These are phyloP conservation scores for Laothoe populi DNA, from an alignment of 2,888 invertebrate species.

Conservation along the genomic window DNA sequence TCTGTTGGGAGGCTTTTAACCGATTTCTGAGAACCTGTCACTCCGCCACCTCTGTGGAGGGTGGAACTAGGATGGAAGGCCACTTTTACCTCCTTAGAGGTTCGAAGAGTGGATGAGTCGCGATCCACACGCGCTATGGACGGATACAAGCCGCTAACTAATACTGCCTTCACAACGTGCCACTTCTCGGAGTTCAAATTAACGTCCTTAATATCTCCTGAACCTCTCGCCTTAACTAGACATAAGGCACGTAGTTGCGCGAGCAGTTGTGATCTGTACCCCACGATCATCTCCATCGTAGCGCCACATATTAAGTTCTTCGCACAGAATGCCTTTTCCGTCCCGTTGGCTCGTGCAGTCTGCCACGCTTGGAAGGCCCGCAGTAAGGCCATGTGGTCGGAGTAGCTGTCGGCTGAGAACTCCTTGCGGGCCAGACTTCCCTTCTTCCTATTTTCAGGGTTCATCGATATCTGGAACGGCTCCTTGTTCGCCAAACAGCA, in stretches of 20 bases:
- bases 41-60: slow-evolving; percentile 84
- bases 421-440: slow-evolving; percentile 87
- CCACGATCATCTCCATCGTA: slow-evolving; percentile 95
- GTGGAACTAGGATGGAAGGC: slow-evolving; percentile 86
- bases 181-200: slow-evolving; percentile 94
- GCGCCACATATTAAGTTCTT: slow-evolving; percentile 91
- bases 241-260: slow-evolving; percentile 91
- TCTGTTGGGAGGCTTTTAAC: slow-evolving; percentile 87
- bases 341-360: slow-evolving; percentile 85
- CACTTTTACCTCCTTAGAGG: slow-evolving; percentile 85
- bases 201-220: slow-evolving; percentile 84
- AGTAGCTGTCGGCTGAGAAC: slow-evolving; percentile 90
- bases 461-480: slow-evolving; percentile 90
- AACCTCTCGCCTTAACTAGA: slow-evolving; percentile 87
- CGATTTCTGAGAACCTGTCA: slow-evolving; percentile 58
- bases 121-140: slow-evolving; percentile 91
- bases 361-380: slow-evolving; percentile 91
- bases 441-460: slow-evolving; percentile 87
- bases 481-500: slow-evolving; percentile 92
- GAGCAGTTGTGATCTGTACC: slow-evolving; percentile 92
- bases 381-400: slow-evolving; percentile 95
- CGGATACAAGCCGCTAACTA: slow-evolving; percentile 96
- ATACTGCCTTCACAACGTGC: slow-evolving; percentile 95
- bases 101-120: slow-evolving; percentile 85
- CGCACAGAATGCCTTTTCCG: slow-evolving; percentile 89